Evolutionary conservation across 23 tunicate species (phyloP), one percentile per base, ranked within the genome.

Genomic region (Botrylloides violaceus): DNA sequence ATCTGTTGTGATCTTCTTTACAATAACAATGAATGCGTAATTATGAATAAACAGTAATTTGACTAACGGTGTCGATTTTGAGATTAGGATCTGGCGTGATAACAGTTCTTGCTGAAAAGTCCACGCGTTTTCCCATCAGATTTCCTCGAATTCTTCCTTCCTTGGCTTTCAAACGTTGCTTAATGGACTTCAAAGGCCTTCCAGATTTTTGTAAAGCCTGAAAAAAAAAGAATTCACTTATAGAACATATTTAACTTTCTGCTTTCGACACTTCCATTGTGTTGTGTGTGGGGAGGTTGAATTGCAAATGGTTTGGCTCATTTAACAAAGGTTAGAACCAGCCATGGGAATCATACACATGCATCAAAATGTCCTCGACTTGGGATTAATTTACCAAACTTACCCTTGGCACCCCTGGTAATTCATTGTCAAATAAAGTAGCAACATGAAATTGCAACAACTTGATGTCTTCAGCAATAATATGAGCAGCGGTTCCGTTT

Each of bases 101-200:
- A 34, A 95, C 99, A 31, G 99, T 95, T 33, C 96, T 83, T 5
- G 99, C 99, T 18, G 99, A 95, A 43, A 95, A 95, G 58, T 95
- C 96, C 36, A 95, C 99, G 27, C 99, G 99, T 77, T 95, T 95
- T 75, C 99, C 99, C 99, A 95, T 95, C 71, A 95, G 61, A 68
- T 95, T 95, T 32, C 99, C 99, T 38, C 99, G 91, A 58, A 95
- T 90, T 56, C 99, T 73, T 43, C 99, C 99, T 61, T 95, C 99
- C 48, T 95, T 95, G 28, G 99, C 99, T 72, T 95, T 95, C 36
- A 95, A 75, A 29, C 99, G 61, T 60, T 95, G 96, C 53, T 90
- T 87, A 50, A 95, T 87, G 3, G 99, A 95, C 60, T 95, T 95
- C 32, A 95, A 71, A 19, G 99, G 99, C 24, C 99, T 70, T 7